phyloP scores from a whole-genome alignment of 2,797 vertebrate genomes.

The Champsocephalus esox region DNA sequence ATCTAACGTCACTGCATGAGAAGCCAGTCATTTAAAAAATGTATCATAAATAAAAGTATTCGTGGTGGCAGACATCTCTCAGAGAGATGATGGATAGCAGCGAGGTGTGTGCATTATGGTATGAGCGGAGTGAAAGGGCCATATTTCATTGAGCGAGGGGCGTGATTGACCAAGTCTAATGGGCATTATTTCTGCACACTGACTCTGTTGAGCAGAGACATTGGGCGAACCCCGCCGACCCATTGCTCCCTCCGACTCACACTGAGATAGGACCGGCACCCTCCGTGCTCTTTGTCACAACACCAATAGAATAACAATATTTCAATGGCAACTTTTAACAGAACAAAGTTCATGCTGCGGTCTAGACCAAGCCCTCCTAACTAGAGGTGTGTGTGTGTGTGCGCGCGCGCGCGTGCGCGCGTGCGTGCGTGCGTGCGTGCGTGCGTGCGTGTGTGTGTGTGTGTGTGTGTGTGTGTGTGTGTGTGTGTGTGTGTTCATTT shows the following conservation, averaged over 20 bases:
- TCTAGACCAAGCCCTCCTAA: constrained; percentile 66
- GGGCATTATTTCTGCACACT: constrained; percentile 92
- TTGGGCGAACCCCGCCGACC: constrained; percentile 78
- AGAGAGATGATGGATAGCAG: constrained; percentile 78
- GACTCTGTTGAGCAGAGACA: constrained; percentile 87
- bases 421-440: constrained; percentile 30
- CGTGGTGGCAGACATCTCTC: constrained; percentile 57
- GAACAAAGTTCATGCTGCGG: constrained; percentile 80
- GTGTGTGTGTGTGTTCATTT: constrained; percentile 34
- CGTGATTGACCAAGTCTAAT: constrained; percentile 91
- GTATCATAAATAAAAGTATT: constrained; percentile 72
- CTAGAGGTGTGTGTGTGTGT: constrained; percentile 44
- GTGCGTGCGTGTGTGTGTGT: constrained; percentile 26
- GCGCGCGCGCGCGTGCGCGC: no score
- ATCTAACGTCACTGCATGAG: constrained; percentile 47
- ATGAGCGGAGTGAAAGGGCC: constrained; percentile 73
- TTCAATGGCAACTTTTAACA: constrained; percentile 82
- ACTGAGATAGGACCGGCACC: constrained; percentile 80
- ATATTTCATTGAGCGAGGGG: constrained; percentile 80
- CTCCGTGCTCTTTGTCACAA: constrained; percentile 82
- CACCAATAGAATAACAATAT: constrained; percentile 79
- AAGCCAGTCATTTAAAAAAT: constrained; percentile 62
- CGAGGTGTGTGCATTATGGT: constrained; percentile 75
- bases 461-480: constrained; percentile 40
- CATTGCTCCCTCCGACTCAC: constrained; percentile 80